Conservation (phyloP, 2,888 invertebrate species). For the Microctonus aethiopoides region DNA sequence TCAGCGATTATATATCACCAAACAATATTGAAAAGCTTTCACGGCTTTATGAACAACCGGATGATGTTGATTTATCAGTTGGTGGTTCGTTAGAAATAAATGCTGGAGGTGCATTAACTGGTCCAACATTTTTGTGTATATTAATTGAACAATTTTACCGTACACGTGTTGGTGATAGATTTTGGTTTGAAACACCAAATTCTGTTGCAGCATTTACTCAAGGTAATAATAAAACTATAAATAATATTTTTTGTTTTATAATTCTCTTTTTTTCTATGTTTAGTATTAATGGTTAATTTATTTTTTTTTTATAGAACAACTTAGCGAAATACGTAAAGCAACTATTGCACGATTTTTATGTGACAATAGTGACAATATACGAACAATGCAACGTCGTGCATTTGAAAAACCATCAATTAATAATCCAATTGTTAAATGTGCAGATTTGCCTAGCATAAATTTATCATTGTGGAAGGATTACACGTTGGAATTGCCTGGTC, state of each 20-base stretch:
- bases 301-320: conserved; percentile 69
- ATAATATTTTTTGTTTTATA: too few species aligned
- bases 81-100: conserved; percentile 84
- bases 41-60: conserved; percentile 75
- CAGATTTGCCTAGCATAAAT: conserved; percentile 74
- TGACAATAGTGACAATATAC: conserved; percentile 76
- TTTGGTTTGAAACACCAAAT: conserved; percentile 82
- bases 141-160: conserved; percentile 88
- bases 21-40: conserved; percentile 75
- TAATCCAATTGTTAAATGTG: conserved; percentile 75
- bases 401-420: conserved; percentile 77
- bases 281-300: background rate
- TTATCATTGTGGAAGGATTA: conserved; percentile 72
- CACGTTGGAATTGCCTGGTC: conserved; percentile 36
- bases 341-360: conserved; percentile 83
- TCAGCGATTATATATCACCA: conserved; percentile 61
- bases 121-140: conserved; percentile 90
- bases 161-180: conserved; percentile 87
- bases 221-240: conserved; percentile 68
- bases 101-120: conserved; percentile 81
- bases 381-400: conserved; percentile 54
- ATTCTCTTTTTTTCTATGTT: background rate
- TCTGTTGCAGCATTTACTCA: conserved; percentile 74
- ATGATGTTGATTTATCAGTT: conserved; percentile 88
- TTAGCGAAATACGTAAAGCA: conserved; percentile 80